Conservation (phyloP, 2,888 invertebrate species). For the Syrista parreyssii region DNA sequence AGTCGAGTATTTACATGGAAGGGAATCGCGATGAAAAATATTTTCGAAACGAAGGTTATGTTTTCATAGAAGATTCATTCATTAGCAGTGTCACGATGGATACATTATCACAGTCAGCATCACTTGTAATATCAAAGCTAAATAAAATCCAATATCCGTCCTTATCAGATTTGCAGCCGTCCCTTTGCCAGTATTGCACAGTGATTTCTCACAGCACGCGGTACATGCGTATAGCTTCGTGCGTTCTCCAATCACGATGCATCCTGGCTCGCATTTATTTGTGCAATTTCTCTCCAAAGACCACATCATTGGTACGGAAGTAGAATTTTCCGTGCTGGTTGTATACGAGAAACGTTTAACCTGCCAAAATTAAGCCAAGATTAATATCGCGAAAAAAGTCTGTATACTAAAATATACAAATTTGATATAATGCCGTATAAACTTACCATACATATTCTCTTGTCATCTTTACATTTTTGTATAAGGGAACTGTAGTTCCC, state of each 20-base stretch:
- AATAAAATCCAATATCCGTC: constrained; percentile 48
- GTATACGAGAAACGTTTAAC: constrained; percentile 87
- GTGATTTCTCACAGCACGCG: constrained; percentile 82
- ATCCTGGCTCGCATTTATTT: constrained; percentile 86
- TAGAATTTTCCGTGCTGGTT: constrained; percentile 82
- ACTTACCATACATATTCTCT: constrained; percentile 82
- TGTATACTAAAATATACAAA: background rate
- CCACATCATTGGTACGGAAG: constrained; percentile 82
- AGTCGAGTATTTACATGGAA: background rate
- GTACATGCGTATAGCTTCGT: constrained; percentile 90
- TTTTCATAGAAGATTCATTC: constrained; percentile 27
- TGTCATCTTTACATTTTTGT: constrained; percentile 81
- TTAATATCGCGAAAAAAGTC: constrained; percentile 7
- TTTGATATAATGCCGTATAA: background rate
- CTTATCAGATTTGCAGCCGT: constrained; percentile 48
- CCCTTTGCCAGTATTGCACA: constrained; percentile 81
- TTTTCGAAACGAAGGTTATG: background rate
- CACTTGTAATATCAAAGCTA: constrained; percentile 54
- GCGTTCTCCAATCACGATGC: constrained; percentile 89
- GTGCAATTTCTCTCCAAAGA: constrained; percentile 85
- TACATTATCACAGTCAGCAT: constrained; percentile 56
- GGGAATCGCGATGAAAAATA: background rate
- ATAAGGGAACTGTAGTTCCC: constrained; percentile 73
- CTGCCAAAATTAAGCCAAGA: constrained; percentile 61
- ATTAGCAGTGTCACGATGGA: constrained; percentile 53